phyloP scores from a whole-genome alignment of 2,888 invertebrate genomes.

The Habroteleia sp. region DNA sequence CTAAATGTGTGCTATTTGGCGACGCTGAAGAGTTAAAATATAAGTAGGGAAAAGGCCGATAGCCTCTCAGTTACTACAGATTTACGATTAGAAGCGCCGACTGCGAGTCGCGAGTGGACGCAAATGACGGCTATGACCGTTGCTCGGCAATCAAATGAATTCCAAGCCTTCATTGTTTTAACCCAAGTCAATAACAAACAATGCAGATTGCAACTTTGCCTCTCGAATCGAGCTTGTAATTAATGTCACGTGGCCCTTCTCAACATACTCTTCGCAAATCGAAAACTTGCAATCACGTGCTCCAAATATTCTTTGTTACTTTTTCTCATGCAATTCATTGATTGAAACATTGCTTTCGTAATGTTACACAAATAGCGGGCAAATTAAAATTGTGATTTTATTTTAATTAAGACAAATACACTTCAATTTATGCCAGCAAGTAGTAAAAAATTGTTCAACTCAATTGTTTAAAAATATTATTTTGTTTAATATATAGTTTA shows the following conservation, averaged over 20 bases:
- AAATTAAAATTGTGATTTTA: no score
- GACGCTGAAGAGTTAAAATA: slow-evolving; percentile 57
- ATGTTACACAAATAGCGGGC: no score
- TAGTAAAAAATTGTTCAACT: no score
- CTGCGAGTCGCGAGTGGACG: slow-evolving; percentile 29
- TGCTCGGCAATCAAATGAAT: slow-evolving; percentile 60
- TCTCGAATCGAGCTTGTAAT: slow-evolving; percentile 30
- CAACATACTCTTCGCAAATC: no score
- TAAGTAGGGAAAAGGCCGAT: slow-evolving; percentile 60
- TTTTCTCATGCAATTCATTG: no score
- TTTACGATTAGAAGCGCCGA: slow-evolving; percentile 48
- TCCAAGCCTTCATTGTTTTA: slow-evolving; percentile 52
- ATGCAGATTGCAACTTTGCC: slow-evolving; percentile 25
- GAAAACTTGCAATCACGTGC: slow-evolving; percentile 1
- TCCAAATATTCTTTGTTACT: no score
- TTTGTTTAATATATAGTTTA: no score
- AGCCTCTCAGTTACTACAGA: slow-evolving; percentile 55
- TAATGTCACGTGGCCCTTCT: no score
- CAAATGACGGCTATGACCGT: slow-evolving; percentile 45
- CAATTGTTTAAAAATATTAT: no score
- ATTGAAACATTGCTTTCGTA: no score
- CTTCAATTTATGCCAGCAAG: no score
- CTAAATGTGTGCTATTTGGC: slow-evolving; percentile 46
- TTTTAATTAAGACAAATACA: no score
- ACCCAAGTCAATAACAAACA: slow-evolving; percentile 51